phyloP scores from a whole-genome alignment of 2,888 invertebrate genomes.

The Platynereis dumerilii region DNA sequence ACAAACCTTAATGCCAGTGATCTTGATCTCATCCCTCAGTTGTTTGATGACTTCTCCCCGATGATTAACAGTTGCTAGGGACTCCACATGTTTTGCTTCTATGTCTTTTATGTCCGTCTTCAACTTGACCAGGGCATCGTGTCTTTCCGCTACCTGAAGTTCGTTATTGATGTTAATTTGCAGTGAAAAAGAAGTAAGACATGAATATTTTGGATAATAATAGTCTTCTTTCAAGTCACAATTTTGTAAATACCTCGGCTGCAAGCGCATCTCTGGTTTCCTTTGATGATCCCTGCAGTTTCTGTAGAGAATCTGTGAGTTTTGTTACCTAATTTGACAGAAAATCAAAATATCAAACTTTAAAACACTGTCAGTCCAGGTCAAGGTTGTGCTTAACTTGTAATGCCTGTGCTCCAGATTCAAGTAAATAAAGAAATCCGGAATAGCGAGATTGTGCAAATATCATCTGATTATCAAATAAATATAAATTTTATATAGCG shows the following conservation, averaged over 20 bases:
- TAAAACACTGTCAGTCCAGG: no score
- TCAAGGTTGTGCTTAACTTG: no score
- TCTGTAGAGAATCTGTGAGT: slow-evolving; percentile 57
- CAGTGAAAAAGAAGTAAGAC: neutral
- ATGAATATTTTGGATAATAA: no score
- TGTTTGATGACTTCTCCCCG: slow-evolving; percentile 55
- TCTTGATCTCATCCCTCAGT: slow-evolving; percentile 53
- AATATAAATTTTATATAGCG: no score
- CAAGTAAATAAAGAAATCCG: no score
- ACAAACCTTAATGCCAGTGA: slow-evolving; percentile 22
- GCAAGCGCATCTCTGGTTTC: slow-evolving; percentile 59
- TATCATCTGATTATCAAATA: no score
- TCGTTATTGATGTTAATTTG: no score
- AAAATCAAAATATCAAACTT: no score
- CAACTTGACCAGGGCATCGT: slow-evolving; percentile 52
- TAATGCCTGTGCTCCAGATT: no score
- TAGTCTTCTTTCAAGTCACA: no score
- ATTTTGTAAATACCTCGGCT: slow-evolving; percentile 57
- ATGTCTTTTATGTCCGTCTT: slow-evolving; percentile 51
- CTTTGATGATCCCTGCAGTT: slow-evolving; percentile 57
- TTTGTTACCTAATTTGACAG: slow-evolving; percentile 56
- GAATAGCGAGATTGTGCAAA: no score
- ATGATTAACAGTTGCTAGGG: slow-evolving; percentile 51
- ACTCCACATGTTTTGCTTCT: slow-evolving; percentile 55
- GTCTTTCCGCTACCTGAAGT: slow-evolving; percentile 54